Percentiles rank a stretch among this genome's conserved stretches.
These are phyloP conservation scores for Mesitornis unicolor DNA, from an alignment of 2,113 vertebrate genomes.

Conservation along the genomic window DNA sequence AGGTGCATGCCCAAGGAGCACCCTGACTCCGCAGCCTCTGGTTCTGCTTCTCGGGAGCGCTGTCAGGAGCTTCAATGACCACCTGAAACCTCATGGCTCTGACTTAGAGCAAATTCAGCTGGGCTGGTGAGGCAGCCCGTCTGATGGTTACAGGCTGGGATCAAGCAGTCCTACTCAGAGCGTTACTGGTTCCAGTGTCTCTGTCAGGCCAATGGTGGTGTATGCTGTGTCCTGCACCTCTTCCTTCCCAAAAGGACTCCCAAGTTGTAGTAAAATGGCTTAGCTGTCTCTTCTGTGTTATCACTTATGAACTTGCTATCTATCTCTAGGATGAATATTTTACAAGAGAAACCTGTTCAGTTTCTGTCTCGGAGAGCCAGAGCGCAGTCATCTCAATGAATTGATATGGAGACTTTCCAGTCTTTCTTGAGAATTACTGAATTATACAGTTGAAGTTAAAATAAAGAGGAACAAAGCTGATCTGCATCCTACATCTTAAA, in stretches of 20 bases:
- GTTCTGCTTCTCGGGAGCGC: background rate
- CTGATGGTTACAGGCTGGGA: too few species aligned
- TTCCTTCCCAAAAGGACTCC: background rate
- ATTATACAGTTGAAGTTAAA: fast-evolving
- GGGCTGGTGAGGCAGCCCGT: background rate
- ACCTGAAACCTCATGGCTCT: background rate
- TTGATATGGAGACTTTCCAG: background rate
- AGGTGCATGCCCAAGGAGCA: fast-evolving
- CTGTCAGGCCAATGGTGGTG: background rate
- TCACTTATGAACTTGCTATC: background rate
- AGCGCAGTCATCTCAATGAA: background rate
- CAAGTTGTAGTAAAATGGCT: background rate
- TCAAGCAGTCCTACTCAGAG: fast-evolving
- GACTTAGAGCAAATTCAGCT: background rate
- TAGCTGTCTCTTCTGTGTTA: background rate
- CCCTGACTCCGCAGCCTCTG: background rate
- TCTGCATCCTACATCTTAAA: background rate
- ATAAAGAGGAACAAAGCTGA: background rate
- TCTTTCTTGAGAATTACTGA: background rate
- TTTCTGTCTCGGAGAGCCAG: background rate
- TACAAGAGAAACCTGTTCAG: background rate
- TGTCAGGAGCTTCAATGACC: background rate
- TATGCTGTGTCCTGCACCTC: background rate
- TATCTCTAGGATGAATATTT: background rate
- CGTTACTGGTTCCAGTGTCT: background rate